Evolutionary conservation across 92 coral and sea anemone species (phyloP), one percentile per base, ranked within the genome.

Genomic region (Pocillopora grandis): DNA sequence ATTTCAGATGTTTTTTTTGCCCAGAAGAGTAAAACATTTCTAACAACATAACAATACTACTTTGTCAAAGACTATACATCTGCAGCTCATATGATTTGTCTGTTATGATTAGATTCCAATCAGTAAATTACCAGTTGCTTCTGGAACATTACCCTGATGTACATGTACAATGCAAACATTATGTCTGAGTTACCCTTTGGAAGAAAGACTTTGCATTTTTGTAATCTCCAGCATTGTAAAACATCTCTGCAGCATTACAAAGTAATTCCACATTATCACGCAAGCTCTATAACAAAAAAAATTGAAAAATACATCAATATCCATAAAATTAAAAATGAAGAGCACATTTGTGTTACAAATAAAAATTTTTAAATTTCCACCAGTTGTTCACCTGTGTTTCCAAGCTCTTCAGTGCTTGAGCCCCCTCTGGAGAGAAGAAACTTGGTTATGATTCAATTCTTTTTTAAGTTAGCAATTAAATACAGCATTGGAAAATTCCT

Each of bases 171-270:
- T 18, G 55, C 42, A 69, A 13, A 52, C 36, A 27, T 69, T n/a
- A 14, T 69, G 11, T 35, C 20, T 36, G 68, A 70, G 87, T 42
- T 83, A 96, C 99, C 94, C 98, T 88, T 75, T 90, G 88, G 62
- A 94, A 94, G 35, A 93, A 77, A 65, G 92, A 92, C 79, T 91
- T 96, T 1, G 99, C 94, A 83, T 83, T 96, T 60, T 86, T 91
- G 37, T 85, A 85, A 72, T 96, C 99, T 8, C 99, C 99, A 80
- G 95, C 95, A 77, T 90, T 88, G 89, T 95, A 97, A 86, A 87
- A 90, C 83, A 91, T 88, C 87, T 97, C 97, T 71, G 97, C 99
- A 58, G 92, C 87, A 75, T 84, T 90, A 83, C 98, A 94, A 19
- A 97, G 82, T 79, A 97, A 58, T 73, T 97, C 94, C 35, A 92